These are phyloP conservation scores for Muscidifurax raptorellus DNA, from an alignment of 1,140 invertebrate species.

Conservation along the genomic window DNA sequence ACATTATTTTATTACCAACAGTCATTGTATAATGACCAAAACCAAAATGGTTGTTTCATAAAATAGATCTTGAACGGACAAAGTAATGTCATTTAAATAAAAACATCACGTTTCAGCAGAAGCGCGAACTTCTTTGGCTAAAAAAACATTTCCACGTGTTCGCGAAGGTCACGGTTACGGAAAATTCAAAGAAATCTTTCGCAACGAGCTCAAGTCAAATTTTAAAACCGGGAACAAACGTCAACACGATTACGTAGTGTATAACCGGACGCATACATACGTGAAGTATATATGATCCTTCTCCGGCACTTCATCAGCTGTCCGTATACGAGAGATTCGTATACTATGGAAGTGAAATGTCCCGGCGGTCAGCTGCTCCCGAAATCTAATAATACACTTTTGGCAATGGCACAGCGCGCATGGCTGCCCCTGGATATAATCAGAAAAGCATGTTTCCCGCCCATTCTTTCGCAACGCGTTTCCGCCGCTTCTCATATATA, in stretches of 20 bases:
- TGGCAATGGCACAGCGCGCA: neutral
- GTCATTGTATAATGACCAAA: too few relatives aligned
- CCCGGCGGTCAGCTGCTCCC: neutral
- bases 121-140: neutral
- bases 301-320: neutral
- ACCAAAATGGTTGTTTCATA: too few relatives aligned
- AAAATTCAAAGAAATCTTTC: neutral
- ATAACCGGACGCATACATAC: neutral
- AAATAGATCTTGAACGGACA: too few relatives aligned
- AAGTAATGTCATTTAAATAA: neutral
- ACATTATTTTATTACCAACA: too few relatives aligned
- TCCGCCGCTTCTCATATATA: neutral
- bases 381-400: neutral
- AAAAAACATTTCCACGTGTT: neutral
- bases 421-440: neutral
- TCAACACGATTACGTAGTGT: too few relatives aligned
- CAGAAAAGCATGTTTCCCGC: neutral
- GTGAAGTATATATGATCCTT: neutral
- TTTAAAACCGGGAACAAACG: neutral
- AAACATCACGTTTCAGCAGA: neutral
- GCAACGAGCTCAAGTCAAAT: neutral
- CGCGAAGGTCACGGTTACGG: neutral
- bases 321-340: neutral
- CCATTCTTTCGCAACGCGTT: constrained; percentile 1
- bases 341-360: neutral